Percentiles rank a stretch among this genome's conserved stretches.
phyloP scores from a whole-genome alignment of 2,888 invertebrate genomes.

The Pollenia amentaria region DNA sequence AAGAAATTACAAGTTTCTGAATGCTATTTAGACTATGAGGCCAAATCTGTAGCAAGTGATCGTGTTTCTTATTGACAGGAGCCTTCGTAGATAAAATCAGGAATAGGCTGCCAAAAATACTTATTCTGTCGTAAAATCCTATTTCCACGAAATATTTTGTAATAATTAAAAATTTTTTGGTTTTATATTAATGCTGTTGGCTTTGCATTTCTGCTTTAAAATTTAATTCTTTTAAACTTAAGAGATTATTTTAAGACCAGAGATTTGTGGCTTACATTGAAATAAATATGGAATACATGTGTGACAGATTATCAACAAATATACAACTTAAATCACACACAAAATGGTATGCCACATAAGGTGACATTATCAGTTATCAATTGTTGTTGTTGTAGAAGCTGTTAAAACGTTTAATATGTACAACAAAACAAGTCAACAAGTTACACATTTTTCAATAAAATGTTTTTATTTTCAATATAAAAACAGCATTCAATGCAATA shows the following conservation, averaged over 20 bases:
- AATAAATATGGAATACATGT: constrained; percentile 16
- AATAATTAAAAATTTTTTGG: no score
- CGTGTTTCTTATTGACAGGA: no score
- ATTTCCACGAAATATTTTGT: no score
- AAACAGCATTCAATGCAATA: not conserved
- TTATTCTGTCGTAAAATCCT: no score
- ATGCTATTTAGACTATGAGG: no score
- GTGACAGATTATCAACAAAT: constrained; percentile 37
- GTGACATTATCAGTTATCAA: constrained; percentile 54
- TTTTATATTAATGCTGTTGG: no score
- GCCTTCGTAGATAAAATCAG: no score
- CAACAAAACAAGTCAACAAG: constrained; percentile 30
- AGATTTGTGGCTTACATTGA: constrained; percentile 42
- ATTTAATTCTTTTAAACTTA: constrained; percentile 31
- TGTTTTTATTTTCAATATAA: constrained; percentile 22
- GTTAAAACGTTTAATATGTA: constrained; percentile 25
- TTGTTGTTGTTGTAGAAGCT: constrained; percentile 12
- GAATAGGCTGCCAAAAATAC: no score
- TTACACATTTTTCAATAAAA: constrained; percentile 37
- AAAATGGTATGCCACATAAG: constrained; percentile 43
- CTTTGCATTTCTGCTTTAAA: no score
- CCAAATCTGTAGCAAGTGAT: no score
- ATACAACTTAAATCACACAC: not conserved
- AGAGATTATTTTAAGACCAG: constrained; percentile 3
- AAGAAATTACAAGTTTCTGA: no score